Base-by-base conservation (phyloP, 92 coral and sea anemone species). In the Epizoanthus stellaris region DNA sequence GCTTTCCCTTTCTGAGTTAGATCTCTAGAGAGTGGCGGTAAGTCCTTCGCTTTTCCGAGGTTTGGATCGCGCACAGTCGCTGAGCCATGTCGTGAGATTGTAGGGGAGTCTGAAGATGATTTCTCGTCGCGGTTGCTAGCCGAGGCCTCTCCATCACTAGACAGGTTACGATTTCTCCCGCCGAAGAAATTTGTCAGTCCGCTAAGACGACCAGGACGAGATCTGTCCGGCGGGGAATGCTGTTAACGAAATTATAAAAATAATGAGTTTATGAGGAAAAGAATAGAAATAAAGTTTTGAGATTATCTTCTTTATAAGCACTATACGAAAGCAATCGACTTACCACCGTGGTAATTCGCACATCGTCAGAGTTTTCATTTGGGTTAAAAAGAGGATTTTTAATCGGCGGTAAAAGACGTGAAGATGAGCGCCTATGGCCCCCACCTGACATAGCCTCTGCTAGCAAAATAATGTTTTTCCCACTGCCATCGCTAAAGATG, bases 311-410 rank as follows among this genome's bases (percentile, higher is more conserved):
- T 47, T 71, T 71, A 6, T 6, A 71, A 16, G 17, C 61, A 40
- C 68, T 17, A 14, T 1, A 61, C 40, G 6, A 12, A 63, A 63
- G 4, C 20, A 19, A 61, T 58, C 9, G 5, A 72, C 93, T 52
- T 67, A 92, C 95, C 92, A 94, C 92, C 16, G 91, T 64, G n/a
- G 95, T 75, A 42, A 94, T 92, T 20, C 93, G 95, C 69, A 94
- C 98, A 85, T 94, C 92, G 14, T 90, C 95, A 4, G 86, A 38
- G 39, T 81, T 92, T 67, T 89, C 95, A 74, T 90, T 92, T 7
- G 98, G 98, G 80, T 92, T 96, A 63, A 90, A 94, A 23, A 92
- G 93, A 17, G 98, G 98, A 47, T 92, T 96, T 63, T 93, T 94
- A 19, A 96, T 96, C 60, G 98, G 98, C 30, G 98, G 98, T 43